These are phyloP conservation scores for Scalopus aquaticus DNA, from an alignment of 2,113 vertebrate genomes.

Conservation along the genomic window DNA sequence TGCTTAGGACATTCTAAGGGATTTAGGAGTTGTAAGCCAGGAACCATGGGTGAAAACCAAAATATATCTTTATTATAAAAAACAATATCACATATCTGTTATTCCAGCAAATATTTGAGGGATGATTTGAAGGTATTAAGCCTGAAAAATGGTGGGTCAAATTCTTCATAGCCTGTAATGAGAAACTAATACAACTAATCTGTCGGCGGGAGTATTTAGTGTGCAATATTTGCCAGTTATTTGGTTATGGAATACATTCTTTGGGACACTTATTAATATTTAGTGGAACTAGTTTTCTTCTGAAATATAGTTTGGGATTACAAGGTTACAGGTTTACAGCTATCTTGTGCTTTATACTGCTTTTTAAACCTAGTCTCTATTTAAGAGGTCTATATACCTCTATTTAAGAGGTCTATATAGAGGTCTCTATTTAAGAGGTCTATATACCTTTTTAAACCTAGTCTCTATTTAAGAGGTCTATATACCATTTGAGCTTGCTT, in stretches of 20 bases:
- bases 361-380: background rate
- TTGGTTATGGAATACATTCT: background rate
- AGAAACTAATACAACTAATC: background rate
- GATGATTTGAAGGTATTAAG: background rate
- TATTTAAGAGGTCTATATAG: background rate
- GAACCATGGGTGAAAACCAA: background rate
- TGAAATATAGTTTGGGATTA: background rate
- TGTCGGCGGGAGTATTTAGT: rapidly evolving
- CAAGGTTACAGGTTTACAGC: background rate
- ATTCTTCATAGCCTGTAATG: background rate
- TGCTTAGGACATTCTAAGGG: background rate
- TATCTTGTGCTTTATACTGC: background rate
- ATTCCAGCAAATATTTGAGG: background rate
- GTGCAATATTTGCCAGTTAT: background rate
- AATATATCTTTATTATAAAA: background rate
- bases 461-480: background rate
- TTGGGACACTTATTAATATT: background rate
- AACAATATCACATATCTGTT: background rate
- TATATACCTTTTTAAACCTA: background rate
- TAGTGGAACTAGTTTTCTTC: background rate
- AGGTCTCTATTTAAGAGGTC: background rate
- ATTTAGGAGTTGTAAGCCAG: background rate
- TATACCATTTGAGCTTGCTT: background rate
- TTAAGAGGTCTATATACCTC: background rate
- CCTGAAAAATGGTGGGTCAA: background rate